These are phyloP conservation scores for Megalopta genalis DNA, from an alignment of 1,140 invertebrate genomes.

Conservation along the genomic window DNA sequence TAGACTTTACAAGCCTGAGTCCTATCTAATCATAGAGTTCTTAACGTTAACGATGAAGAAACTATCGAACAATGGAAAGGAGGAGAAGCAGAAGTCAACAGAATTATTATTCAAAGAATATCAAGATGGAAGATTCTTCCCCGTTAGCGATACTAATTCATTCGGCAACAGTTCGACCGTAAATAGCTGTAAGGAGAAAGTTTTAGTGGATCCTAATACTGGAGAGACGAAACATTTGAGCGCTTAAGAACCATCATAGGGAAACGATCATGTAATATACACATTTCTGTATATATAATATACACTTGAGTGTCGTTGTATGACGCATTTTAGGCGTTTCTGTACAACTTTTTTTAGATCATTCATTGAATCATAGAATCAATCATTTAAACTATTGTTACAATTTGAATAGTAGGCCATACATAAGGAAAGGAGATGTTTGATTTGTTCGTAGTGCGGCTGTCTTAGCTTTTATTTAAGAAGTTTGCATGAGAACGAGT, in stretches of 20 bases:
- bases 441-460: too few relatives aligned
- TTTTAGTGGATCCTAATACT: slow-evolving; percentile 81
- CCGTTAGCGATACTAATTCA: slow-evolving; percentile 52
- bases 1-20: slow-evolving; percentile 83
- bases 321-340: slow-evolving; percentile 16
- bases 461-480: not conserved
- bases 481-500: not conserved
- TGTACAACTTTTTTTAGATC: slow-evolving; percentile 20
- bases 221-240: slow-evolving; percentile 77
- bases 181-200: slow-evolving; percentile 78
- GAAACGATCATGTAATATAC: not conserved
- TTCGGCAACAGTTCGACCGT: slow-evolving; percentile 49
- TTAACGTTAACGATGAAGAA: slow-evolving; percentile 79
- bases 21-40: slow-evolving; percentile 82
- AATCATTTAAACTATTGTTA: not conserved
- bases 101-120: slow-evolving; percentile 74
- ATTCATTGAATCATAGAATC: not conserved
- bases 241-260: slow-evolving; percentile 15
- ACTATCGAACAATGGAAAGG: slow-evolving; percentile 67
- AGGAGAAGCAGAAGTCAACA: slow-evolving; percentile 62
- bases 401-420: not conserved
- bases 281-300: slow-evolving; percentile 34
- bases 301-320: not conserved
- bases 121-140: slow-evolving; percentile 75
- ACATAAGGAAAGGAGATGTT: not conserved